phyloP scores from a whole-genome alignment of 1,140 invertebrate species.

The Achatina immaculata region DNA sequence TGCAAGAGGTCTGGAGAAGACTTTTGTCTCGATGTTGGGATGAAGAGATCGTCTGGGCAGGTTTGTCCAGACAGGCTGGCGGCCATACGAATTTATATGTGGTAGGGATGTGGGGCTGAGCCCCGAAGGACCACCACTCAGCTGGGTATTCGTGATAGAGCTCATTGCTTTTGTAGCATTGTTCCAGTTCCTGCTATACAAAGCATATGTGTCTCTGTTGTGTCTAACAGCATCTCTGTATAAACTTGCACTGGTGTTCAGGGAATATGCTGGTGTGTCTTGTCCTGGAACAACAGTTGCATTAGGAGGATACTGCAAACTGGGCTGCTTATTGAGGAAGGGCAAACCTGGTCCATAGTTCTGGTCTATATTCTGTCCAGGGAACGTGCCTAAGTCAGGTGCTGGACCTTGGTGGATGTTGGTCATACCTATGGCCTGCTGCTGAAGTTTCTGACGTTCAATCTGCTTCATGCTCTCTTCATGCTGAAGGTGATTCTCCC shows the following conservation, averaged over 20 bases:
- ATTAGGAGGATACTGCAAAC: constrained; percentile 44
- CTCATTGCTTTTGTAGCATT: background rate
- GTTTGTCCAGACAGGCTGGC: constrained; percentile 49
- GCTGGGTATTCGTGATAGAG: background rate
- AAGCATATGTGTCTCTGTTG: background rate
- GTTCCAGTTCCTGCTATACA: constrained; percentile 18
- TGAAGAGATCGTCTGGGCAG: constrained; percentile 55
- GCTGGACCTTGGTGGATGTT: constrained; percentile 16
- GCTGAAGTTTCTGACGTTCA: constrained; percentile 44
- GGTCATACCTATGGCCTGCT: constrained; percentile 2
- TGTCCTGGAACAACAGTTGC: constrained; percentile 42
- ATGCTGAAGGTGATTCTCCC: constrained; percentile 69
- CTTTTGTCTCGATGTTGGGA: constrained; percentile 20
- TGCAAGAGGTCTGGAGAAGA: constrained; percentile 17
- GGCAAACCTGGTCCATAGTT: constrained; percentile 1
- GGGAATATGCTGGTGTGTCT: constrained; percentile 33
- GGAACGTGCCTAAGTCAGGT: background rate
- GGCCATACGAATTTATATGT: background rate
- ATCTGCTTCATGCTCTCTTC: constrained; percentile 63
- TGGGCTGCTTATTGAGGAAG: constrained; percentile 16
- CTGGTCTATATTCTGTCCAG: background rate
- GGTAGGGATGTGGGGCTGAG: background rate
- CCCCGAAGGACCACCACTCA: background rate
- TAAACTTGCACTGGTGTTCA: constrained; percentile 6
- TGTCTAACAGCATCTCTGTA: constrained; percentile 25